Evolutionary conservation across 1,140 invertebrate genomes (phyloP).

Genomic region (Sycophila sp.): DNA sequence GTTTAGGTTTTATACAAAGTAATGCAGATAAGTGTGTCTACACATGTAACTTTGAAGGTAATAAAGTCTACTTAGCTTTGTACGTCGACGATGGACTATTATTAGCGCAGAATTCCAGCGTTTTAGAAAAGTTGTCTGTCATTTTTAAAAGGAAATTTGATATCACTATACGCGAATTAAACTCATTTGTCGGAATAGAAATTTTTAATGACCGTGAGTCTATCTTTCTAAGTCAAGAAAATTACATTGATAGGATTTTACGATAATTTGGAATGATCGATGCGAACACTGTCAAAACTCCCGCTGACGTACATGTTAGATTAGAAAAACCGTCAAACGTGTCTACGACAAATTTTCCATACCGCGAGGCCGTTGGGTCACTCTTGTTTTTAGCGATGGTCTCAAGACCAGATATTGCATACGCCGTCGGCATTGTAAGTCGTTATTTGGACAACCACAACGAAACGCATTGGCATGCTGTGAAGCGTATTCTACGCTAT

Average conservation of each 20-base stretch:
- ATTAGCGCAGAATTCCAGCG: neutral
- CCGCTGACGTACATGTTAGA: no score
- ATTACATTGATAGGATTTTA: slow-evolving; percentile 33
- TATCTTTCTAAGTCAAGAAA: slow-evolving; percentile 38
- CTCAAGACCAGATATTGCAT: no score
- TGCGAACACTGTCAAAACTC: no score
- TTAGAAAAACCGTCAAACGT: no score
- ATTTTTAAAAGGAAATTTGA: slow-evolving; percentile 25
- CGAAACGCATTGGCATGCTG: slow-evolving; percentile 51
- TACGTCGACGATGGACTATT: slow-evolving; percentile 33
- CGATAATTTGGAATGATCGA: slow-evolving; percentile 34
- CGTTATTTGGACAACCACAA: no score
- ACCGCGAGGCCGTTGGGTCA: no score
- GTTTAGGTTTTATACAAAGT: slow-evolving; percentile 28
- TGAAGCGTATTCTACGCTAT: slow-evolving; percentile 58
- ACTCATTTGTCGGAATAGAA: slow-evolving; percentile 50
- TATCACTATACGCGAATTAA: slow-evolving; percentile 24
- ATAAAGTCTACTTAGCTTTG: no score
- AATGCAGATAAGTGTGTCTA: slow-evolving; percentile 36
- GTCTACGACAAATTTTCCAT: no score
- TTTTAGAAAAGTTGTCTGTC: slow-evolving; percentile 14
- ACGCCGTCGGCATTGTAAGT: no score
- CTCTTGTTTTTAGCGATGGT: no score
- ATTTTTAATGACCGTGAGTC: slow-evolving; percentile 39
- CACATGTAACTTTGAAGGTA: no score